Conservation (phyloP, 2,888 invertebrate genomes). For the Metalampra italica region DNA sequence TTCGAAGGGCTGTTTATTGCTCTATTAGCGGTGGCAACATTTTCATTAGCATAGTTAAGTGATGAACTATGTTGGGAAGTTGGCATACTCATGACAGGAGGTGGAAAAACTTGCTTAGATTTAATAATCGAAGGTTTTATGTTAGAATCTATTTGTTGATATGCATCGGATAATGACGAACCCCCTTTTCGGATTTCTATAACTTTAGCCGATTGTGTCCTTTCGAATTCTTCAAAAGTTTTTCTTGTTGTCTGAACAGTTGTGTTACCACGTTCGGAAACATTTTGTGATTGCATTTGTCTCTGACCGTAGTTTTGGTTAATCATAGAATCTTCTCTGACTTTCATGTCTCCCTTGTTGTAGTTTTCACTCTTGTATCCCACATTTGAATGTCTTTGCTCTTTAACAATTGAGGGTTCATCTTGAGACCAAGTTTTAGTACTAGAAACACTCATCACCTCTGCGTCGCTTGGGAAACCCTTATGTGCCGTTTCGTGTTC, state of each 20-base stretch:
- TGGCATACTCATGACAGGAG: conserved; percentile 57
- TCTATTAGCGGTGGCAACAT: conserved; percentile 60
- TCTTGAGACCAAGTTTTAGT: conserved; percentile 48
- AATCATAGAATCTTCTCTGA: conserved; percentile 57
- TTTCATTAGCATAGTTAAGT: conserved; percentile 67
- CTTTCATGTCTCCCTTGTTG: conserved; percentile 49
- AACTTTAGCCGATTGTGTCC: conserved; percentile 80
- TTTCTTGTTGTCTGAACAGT: conserved; percentile 81
- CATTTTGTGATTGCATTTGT: conserved; percentile 69
- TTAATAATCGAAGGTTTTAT: conserved; percentile 52
- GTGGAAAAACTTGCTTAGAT: conserved; percentile 63
- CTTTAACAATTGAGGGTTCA: conserved; percentile 67
- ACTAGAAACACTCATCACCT: conserved; percentile 42
- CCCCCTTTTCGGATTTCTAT: conserved; percentile 80
- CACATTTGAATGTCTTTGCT: conserved; percentile 68
- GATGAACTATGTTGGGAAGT: conserved; percentile 55
- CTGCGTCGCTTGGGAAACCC: conserved; percentile 52
- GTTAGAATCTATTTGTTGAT: conserved; percentile 55
- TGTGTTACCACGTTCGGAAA: conserved; percentile 74
- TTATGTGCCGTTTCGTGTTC: conserved; percentile 69
- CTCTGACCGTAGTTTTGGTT: conserved; percentile 64
- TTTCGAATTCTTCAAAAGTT: conserved; percentile 83
- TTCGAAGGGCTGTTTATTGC: conserved; percentile 64
- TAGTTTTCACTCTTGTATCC: conserved; percentile 72
- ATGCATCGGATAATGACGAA: conserved; percentile 43